Evolutionary conservation across 92 coral and sea anemone genomes (phyloP), one percentile per base, ranked within the genome.

Genomic region (Palythoa grandis): DNA sequence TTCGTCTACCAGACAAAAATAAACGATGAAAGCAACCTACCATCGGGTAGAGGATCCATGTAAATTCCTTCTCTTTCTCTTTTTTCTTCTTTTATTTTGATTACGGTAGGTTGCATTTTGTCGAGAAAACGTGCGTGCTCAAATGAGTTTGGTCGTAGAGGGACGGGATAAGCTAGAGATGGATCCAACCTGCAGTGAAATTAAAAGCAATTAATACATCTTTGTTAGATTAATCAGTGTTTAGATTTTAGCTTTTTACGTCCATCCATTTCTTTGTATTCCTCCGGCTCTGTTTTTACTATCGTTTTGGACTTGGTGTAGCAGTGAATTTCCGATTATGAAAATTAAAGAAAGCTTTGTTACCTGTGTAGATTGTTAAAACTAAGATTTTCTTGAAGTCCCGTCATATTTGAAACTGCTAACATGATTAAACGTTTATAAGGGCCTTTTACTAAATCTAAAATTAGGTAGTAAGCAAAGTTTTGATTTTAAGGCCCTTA

Each of bases 121-220:
- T 94, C 98, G 73, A 94, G 78, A 74, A 94, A 94, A 52, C 98
- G 90, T 25, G 95, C 93, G 94, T 92, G 98, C 66, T 94, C 95
- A 57, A 94, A 94, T 17, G 93, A 88, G 66, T 95, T 92, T 5
- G 98, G 98, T 82, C 98, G 86, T 0, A 94, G 57, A 60, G 98
- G 96, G 11, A 94, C 92, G 1, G 98, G 98, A 69, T 88, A 94
- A 3, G 98, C 98, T 29, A 94, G 83, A 1, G 98, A 91, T 12
- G 98, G 98, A 90, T 94, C 61, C 61, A 56, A 2, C 61, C 61
- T 56, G 61, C 61, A 56, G 11, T 7, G 61, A 56, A 56, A 56
- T 7, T 56, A 56, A 56, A 56, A 56, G 61, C 61, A 56, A 56
- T 5, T 56, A 56, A 56, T 56, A 11, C 8, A 56, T 56, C 61